These are phyloP conservation scores for Chascanopsetta lugubris DNA, from an alignment of 2,113 vertebrate genomes.

Conservation along the genomic window DNA sequence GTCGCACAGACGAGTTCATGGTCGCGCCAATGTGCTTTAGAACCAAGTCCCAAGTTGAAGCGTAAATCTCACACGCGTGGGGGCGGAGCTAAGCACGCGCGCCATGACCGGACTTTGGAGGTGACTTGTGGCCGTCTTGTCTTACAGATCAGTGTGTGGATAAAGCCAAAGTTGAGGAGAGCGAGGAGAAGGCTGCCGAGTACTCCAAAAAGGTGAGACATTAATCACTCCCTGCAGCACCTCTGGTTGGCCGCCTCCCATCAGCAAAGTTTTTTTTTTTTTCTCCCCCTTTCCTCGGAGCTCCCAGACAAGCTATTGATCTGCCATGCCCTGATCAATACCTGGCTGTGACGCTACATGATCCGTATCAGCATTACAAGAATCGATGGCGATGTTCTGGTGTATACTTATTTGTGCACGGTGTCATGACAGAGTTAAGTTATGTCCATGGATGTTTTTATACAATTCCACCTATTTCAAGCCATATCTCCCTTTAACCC, in stretches of 20 bases:
- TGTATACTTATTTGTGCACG: constrained; percentile 71
- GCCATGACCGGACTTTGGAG: not conserved
- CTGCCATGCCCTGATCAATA: constrained; percentile 78
- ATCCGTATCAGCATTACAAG: constrained; percentile 80
- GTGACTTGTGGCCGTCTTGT: constrained; percentile 16
- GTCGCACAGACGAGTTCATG: not conserved
- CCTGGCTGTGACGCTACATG: constrained; percentile 80
- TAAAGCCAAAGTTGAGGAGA: constrained; percentile 96
- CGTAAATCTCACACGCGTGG: constrained; percentile 4
- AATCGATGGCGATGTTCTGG: constrained; percentile 74
- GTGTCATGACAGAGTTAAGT: constrained; percentile 48
- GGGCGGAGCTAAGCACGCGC: constrained; percentile 2
- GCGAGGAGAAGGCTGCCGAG: constrained; percentile 92
- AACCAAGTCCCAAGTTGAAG: constrained; percentile 6
- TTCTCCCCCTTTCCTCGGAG: constrained; percentile 64
- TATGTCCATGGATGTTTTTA: constrained; percentile 55
- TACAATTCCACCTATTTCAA: constrained; percentile 21
- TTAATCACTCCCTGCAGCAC: constrained; percentile 60
- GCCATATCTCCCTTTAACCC: not conserved
- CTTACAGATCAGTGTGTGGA: constrained; percentile 92
- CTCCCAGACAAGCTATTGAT: constrained; percentile 80
- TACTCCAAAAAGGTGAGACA: constrained; percentile 95
- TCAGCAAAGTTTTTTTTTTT: constrained; percentile 76
- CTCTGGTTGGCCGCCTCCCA: constrained; percentile 65
- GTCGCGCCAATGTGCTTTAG: not conserved